Evolutionary conservation across 2,113 vertebrate species (phyloP).

Genomic region (Ailurus styani): DNA sequence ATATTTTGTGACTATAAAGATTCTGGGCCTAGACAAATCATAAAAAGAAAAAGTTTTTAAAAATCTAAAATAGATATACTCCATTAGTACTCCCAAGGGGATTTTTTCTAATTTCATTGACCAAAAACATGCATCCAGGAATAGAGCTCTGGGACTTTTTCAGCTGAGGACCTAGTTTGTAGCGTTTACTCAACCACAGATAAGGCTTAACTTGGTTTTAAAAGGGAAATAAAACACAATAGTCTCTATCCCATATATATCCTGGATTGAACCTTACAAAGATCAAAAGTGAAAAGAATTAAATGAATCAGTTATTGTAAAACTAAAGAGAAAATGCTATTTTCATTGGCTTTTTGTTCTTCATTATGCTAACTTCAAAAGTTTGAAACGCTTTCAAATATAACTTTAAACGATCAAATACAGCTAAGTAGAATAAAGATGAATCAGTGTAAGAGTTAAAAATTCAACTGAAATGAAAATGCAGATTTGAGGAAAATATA

Average conservation of each 20-base stretch:
- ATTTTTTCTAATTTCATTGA: not conserved
- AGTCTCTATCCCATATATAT: not conserved
- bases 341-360: not conserved
- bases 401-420: not conserved
- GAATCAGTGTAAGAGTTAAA: not conserved
- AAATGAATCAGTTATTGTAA: not conserved
- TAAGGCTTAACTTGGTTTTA: not conserved
- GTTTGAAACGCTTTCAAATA: not conserved
- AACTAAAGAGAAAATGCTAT: not conserved
- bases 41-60: not conserved
- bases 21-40: not conserved
- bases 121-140: not conserved
- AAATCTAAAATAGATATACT: not conserved
- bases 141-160: not conserved
- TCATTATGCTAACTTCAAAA: not conserved
- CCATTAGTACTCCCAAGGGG: not conserved
- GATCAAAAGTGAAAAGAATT: not conserved
- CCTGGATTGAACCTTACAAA: not conserved
- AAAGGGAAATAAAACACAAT: not conserved
- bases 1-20: not conserved
- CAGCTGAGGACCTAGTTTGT: not conserved
- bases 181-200: not conserved
- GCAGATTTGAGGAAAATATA: not conserved
- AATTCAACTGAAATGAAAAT: not conserved
- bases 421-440: not conserved